Conservation (phyloP, 2,113 vertebrate genomes). For the Brachirus orientalis region DNA sequence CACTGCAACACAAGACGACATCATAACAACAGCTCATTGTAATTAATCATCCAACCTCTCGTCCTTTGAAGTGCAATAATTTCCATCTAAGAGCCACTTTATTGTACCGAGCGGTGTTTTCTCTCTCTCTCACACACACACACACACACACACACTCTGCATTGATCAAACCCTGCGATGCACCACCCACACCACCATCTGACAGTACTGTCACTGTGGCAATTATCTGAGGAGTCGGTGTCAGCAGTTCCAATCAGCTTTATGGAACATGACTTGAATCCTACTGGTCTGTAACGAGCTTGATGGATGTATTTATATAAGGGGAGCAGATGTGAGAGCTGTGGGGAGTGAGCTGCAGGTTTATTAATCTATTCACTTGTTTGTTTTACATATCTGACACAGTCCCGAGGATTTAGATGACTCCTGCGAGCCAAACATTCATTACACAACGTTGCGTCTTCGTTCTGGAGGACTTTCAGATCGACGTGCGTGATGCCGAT, state of each 20-base stretch:
- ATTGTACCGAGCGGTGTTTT: constrained; percentile 64
- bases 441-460: background rate
- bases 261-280: constrained; percentile 61
- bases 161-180: constrained; percentile 64
- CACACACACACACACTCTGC: too few relatives aligned
- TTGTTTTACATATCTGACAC: constrained; percentile 34
- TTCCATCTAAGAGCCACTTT: constrained; percentile 64
- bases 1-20: constrained; percentile 46
- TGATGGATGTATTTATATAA: constrained; percentile 40
- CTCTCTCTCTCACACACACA: constrained; percentile 49
- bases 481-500: background rate
- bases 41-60: constrained; percentile 61
- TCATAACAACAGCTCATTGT: constrained; percentile 63
- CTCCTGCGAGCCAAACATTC: constrained; percentile 11
- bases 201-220: constrained; percentile 63
- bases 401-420: constrained; percentile 28
- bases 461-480: constrained; percentile 5
- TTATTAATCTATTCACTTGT: constrained; percentile 45
- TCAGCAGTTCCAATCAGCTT: constrained; percentile 66
- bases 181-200: constrained; percentile 65
- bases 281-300: constrained; percentile 17
- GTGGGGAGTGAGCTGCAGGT: constrained; percentile 26
- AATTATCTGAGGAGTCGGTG: constrained; percentile 68
- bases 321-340: constrained; percentile 32
- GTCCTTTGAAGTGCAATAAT: constrained; percentile 61